Evolutionary conservation across 1,140 invertebrate genomes (phyloP).

Genomic region (Drosophila parabipectinata): DNA sequence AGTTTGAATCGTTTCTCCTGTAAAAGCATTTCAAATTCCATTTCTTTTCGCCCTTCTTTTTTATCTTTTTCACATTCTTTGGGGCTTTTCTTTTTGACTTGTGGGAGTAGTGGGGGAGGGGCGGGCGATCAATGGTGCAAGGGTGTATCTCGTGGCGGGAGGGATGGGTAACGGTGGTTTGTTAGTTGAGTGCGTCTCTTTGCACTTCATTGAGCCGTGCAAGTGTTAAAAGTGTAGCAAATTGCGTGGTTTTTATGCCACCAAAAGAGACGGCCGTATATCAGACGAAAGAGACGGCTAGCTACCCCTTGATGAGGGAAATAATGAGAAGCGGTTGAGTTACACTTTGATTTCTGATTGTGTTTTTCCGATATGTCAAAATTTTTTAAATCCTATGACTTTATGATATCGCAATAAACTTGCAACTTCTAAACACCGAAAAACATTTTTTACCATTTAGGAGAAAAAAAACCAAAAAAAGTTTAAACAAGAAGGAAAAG

Average conservation of each 20-base stretch:
- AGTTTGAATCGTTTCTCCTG: slow-evolving; percentile 53
- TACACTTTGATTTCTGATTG: neutral
- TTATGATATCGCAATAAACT: neutral
- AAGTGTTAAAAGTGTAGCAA: slow-evolving; percentile 80
- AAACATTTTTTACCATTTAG: neutral
- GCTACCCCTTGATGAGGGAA: neutral
- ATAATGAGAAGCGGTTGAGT: slow-evolving; percentile 14
- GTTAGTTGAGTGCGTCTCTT: slow-evolving; percentile 65
- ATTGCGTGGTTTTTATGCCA: slow-evolving; percentile 75
- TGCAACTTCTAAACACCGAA: no score
- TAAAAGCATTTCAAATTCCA: slow-evolving; percentile 48
- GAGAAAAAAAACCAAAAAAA: no score
- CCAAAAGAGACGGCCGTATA: neutral
- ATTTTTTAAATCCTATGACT: neutral
- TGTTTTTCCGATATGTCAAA: neutral
- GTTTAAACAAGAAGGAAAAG: no score
- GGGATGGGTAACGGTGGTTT: slow-evolving; percentile 4
- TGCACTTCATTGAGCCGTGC: slow-evolving; percentile 79
- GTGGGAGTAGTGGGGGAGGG: neutral
- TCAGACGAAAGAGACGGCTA: neutral
- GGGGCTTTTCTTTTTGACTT: slow-evolving; percentile 60
- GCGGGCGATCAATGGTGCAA: slow-evolving; percentile 2
- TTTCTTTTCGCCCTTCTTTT: slow-evolving; percentile 13
- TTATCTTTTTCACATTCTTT: slow-evolving; percentile 29
- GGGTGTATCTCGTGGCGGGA: slow-evolving; percentile 1